Evolutionary conservation across 2,113 vertebrate genomes (phyloP).

Genomic region (Callaeas wilsoni): DNA sequence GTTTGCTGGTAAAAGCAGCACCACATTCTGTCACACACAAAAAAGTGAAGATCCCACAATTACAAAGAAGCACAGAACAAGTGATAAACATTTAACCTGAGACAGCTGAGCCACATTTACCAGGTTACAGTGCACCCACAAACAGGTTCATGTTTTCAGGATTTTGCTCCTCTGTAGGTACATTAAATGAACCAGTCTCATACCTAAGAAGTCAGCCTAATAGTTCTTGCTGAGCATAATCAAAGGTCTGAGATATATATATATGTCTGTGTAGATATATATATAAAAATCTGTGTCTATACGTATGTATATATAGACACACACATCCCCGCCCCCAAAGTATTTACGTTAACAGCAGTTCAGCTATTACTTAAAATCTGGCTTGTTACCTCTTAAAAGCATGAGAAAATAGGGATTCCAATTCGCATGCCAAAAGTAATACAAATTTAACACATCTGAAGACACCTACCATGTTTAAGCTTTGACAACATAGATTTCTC

Average conservation of each 20-base stretch:
- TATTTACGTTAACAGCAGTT: background rate
- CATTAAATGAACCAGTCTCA: background rate
- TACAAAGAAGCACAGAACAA: background rate
- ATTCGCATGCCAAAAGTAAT: background rate
- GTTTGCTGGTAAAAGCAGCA: slow-evolving; percentile 82
- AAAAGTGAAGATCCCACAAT: background rate
- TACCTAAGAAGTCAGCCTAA: background rate
- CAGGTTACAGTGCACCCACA: background rate
- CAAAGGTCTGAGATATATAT: background rate
- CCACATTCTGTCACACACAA: slow-evolving; percentile 73
- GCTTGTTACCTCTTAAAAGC: background rate
- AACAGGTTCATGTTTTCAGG: background rate
- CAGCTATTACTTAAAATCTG: background rate
- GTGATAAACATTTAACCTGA: background rate
- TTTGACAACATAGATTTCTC: slow-evolving; percentile 85
- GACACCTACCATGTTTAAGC: slow-evolving; percentile 76
- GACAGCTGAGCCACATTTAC: background rate
- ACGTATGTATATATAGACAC: background rate
- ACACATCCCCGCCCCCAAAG: accelerated
- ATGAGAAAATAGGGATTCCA: background rate
- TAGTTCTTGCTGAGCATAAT: background rate
- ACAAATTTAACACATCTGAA: background rate
- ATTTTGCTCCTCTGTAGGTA: background rate
- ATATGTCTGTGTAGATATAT: too few species aligned
- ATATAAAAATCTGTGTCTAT: too few species aligned